Evolutionary conservation across 2,888 invertebrate species (phyloP), one percentile per base, ranked within the genome.

Genomic region (Spodoptera picta): DNA sequence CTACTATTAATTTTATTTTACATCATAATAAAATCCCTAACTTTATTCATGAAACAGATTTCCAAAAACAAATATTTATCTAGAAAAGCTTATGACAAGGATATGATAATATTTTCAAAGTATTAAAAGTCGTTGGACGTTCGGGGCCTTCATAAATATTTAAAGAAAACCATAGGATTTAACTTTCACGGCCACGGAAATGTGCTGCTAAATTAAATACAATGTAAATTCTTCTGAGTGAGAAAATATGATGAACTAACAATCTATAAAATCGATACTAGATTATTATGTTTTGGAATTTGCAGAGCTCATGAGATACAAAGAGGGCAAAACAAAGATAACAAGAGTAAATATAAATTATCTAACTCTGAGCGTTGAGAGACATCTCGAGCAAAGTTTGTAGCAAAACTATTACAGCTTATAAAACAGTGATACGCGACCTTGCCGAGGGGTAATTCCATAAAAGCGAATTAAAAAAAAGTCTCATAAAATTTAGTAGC

Each of bases 71-170:
- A 82, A 81, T 83, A 82, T 86, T 85, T 84, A 81, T 85, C 77
- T 76, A 69, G 68, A 81, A 80, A 78, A 83, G 81, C 84, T 87
- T 83, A 83, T 82, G 81, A 83, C 82, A 86, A 86, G 79, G 85
- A 86, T 87, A 87, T 86, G 83, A 87, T 86, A 90, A 89, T 89
- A 86, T 86, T 88, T 84, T 74, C 72, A 74, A 90, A 90, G 87
- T 87, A 90, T 89, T 87, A 88, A 88, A 88, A 90, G 86, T 87
- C 87, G 79, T 82, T 85, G 88, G 88, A 86, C 88, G 87, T 83
- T 83, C 75, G 82, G 79, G 73, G 78, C 78, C 86, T 87, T 90
- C 89, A 92, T 92, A 92, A 92, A 92, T 92, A 91, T 91, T 90
- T 87, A 92, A 90, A 87, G 84, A 87, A 88, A 85, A 83, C 87